Conservation (phyloP, 2,113 vertebrate species). For the Sminthopsis crassicaudata region DNA sequence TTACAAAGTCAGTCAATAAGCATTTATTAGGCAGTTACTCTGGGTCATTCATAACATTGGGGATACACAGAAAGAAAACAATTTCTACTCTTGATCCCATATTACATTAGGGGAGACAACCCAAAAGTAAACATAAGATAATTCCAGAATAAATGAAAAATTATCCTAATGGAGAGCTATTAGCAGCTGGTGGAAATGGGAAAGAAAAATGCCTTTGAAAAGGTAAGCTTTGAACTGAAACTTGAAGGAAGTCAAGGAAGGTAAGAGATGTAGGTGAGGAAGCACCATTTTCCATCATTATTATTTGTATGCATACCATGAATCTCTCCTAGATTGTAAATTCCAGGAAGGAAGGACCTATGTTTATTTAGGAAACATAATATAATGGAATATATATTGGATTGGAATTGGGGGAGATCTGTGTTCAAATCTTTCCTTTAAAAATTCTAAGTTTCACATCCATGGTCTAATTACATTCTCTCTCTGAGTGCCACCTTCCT, state of each 20-base stretch:
- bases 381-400: neutral
- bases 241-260: neutral
- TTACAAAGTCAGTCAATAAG: neutral
- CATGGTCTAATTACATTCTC: neutral
- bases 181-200: neutral
- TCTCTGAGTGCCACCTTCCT: neutral
- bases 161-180: neutral
- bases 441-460: neutral
- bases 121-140: neutral
- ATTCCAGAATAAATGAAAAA: neutral
- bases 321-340: neutral
- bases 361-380: neutral
- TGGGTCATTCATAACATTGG: neutral
- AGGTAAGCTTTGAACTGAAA: neutral
- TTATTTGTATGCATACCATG: neutral
- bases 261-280: neutral
- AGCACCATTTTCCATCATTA: neutral
- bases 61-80: neutral
- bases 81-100: too few relatives aligned
- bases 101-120: neutral
- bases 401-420: neutral
- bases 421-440: neutral
- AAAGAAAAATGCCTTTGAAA: neutral
- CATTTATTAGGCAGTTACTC: neutral
- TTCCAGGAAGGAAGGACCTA: neutral